A percentile compares a stretch with the other conserved stretches of the same genome.
phyloP scores from a whole-genome alignment of 1,140 invertebrate species.

The Steinernema khuongi region DNA sequence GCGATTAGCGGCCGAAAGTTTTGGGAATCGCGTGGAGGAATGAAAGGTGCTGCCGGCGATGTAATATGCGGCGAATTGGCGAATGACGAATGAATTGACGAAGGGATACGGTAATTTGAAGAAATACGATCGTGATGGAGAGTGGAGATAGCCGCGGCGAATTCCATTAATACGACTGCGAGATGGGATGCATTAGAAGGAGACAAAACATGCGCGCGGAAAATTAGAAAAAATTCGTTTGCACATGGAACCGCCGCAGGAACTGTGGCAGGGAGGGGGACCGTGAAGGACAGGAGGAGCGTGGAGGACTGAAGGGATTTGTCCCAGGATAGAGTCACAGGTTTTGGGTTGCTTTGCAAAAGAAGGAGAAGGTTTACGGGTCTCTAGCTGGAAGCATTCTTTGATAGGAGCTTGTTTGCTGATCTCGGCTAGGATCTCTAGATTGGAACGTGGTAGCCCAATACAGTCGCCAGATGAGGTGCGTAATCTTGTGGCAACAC shows the following conservation, averaged over 20 bases:
- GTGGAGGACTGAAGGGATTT: too few relatives aligned
- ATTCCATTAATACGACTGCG: conserved; percentile 10
- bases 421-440: too few relatives aligned
- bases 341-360: too few relatives aligned
- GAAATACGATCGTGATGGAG: neutral
- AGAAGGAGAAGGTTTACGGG: too few relatives aligned
- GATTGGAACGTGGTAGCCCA: too few relatives aligned
- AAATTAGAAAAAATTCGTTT: neutral
- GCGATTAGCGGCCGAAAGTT: conserved; percentile 14
- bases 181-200: neutral
- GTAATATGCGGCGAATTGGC: neutral
- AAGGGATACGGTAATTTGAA: conserved; percentile 9
- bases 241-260: neutral
- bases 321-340: too few relatives aligned
- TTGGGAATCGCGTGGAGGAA: conserved; percentile 8
- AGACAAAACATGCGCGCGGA: neutral
- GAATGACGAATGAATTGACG: conserved; percentile 13
- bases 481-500: too few relatives aligned
- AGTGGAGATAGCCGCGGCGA: neutral
- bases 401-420: too few relatives aligned
- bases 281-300: too few relatives aligned
- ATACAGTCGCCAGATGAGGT: too few relatives aligned
- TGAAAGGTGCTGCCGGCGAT: conserved; percentile 7
- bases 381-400: too few relatives aligned
- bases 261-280: neutral